phyloP scores from a whole-genome alignment of 2,113 vertebrate species.

The Trematocara marginatum region DNA sequence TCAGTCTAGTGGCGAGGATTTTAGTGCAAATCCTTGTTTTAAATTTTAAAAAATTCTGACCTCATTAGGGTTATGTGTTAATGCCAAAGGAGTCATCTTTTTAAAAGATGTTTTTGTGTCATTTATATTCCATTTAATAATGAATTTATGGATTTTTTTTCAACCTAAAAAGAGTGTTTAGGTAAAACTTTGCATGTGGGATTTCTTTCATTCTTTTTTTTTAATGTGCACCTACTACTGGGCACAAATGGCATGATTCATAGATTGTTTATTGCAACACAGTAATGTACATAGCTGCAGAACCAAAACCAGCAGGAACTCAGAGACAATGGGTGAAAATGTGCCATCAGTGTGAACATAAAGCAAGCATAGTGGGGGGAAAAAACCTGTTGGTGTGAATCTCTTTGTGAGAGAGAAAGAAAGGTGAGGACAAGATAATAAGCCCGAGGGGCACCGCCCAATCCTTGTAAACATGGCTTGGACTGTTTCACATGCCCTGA shows the following conservation, averaged over 20 bases:
- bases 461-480: conserved; percentile 51
- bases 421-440: conserved; percentile 46
- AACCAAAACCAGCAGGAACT: background rate
- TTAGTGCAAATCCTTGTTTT: conserved; percentile 1
- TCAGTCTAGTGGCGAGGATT: background rate
- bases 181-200: background rate
- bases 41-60: background rate
- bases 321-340: conserved; percentile 19
- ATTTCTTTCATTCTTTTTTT: background rate
- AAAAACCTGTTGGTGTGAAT: conserved; percentile 38
- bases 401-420: conserved; percentile 48
- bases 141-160: background rate
- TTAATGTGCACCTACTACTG: background rate
- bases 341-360: conserved; percentile 1
- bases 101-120: background rate
- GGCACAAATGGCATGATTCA: background rate
- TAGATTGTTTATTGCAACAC: background rate
- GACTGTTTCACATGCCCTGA: conserved; percentile 39
- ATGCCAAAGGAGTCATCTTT: background rate
- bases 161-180: background rate
- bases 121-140: background rate
- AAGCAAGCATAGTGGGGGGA: conserved; percentile 21
- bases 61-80: background rate
- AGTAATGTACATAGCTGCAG: background rate
- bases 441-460: conserved; percentile 43